Evolutionary conservation across 2,113 vertebrate genomes (phyloP).

Genomic region (Haplochromis burtoni): DNA sequence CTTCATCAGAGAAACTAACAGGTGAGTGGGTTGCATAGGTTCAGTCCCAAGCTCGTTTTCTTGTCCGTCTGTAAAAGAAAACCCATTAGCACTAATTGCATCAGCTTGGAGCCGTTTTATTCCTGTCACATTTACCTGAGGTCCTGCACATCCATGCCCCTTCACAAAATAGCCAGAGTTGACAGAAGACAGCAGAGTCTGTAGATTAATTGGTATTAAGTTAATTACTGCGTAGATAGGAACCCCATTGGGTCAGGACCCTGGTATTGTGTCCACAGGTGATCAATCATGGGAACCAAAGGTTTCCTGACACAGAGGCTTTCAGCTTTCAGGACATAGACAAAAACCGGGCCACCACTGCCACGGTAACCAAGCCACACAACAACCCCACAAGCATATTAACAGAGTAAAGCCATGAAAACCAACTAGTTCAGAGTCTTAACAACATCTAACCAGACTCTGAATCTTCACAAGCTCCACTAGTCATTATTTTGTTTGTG

Average conservation of each 20-base stretch:
- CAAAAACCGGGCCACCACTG: background rate
- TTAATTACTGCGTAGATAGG: slow-evolving; percentile 23
- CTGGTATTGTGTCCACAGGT: slow-evolving; percentile 25
- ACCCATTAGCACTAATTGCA: background rate
- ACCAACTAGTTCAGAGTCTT: background rate
- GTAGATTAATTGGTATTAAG: slow-evolving; percentile 48
- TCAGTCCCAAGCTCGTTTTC: background rate
- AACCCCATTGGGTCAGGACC: slow-evolving; percentile 8
- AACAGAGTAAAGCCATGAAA: background rate
- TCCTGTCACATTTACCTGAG: slow-evolving; percentile 4
- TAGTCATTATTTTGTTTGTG: background rate
- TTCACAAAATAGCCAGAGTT: slow-evolving; percentile 7
- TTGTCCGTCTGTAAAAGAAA: background rate
- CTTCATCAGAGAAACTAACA: background rate
- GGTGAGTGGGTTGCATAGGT: background rate
- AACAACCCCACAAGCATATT: background rate
- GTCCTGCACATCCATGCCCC: background rate
- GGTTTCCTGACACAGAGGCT: slow-evolving; percentile 21
- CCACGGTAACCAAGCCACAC: slow-evolving; percentile 26
- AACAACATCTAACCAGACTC: background rate
- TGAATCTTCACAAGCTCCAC: background rate
- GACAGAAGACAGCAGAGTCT: slow-evolving; percentile 4
- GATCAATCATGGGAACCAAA: slow-evolving; percentile 44
- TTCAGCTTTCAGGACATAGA: slow-evolving; percentile 17
- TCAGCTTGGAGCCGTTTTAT: background rate